Evolutionary conservation across 2,888 invertebrate species (phyloP).

Genomic region (Mesoligia furuncula): DNA sequence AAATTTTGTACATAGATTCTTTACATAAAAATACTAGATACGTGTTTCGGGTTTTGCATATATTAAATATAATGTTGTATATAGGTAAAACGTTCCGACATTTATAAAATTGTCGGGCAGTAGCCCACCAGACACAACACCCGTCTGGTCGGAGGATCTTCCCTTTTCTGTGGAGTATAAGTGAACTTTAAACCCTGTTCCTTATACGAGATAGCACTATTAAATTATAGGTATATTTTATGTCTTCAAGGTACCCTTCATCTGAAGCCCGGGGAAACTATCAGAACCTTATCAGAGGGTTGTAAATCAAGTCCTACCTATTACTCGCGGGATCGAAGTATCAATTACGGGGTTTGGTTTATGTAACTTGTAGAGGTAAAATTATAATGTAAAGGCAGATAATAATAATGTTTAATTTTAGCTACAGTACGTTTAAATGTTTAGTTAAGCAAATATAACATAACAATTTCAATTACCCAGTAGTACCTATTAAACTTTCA

Average conservation of each 20-base stretch:
- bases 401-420: background rate
- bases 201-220: background rate
- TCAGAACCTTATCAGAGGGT: slow-evolving; percentile 27
- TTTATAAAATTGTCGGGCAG: background rate
- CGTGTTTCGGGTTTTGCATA: no score
- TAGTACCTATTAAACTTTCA: no score
- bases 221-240: background rate
- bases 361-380: slow-evolving; percentile 23
- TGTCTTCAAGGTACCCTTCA: slow-evolving; percentile 5
- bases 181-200: background rate
- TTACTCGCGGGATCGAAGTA: slow-evolving; percentile 32
- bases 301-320: slow-evolving; percentile 48
- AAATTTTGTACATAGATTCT: no score
- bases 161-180: background rate
- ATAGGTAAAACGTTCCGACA: background rate
- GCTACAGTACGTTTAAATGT: background rate
- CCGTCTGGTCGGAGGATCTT: no score
- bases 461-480: background rate
- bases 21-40: no score
- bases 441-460: background rate
- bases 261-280: slow-evolving; percentile 17
- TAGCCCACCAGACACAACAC: background rate
- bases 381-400: background rate
- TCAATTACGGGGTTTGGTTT: slow-evolving; percentile 33
- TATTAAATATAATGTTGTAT: no score